A percentile compares a stretch with the other conserved stretches of the same genome.
Evolutionary conservation across 2,113 vertebrate species (phyloP).

Genomic region (Xenotilapia caudafasciata): DNA sequence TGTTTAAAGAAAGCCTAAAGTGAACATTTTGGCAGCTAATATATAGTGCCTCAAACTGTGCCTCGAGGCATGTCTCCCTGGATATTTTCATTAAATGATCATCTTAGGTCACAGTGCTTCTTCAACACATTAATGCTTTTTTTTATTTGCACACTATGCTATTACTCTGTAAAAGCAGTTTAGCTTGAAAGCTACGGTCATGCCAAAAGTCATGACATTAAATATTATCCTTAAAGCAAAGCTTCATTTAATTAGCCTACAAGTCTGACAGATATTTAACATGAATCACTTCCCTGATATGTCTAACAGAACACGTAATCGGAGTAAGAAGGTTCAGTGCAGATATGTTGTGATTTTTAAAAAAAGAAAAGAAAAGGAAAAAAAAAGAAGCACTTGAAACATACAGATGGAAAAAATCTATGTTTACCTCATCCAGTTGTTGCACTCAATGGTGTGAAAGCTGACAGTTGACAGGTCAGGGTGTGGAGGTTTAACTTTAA

Average conservation of each 20-base stretch:
- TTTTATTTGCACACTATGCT: constrained; percentile 15
- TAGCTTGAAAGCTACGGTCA: constrained; percentile 24
- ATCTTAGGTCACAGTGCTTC: not conserved
- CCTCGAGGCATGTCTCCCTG: constrained; percentile 23
- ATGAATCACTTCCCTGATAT: constrained; percentile 44
- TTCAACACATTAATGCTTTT: constrained; percentile 11
- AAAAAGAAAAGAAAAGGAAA: not conserved
- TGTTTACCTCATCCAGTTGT: constrained; percentile 44
- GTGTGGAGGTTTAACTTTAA: constrained; percentile 17
- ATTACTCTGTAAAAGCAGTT: constrained; percentile 1
- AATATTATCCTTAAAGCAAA: constrained; percentile 33
- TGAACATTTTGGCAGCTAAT: constrained; percentile 15
- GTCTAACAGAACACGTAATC: constrained; percentile 29
- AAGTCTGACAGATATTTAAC: constrained; percentile 62
- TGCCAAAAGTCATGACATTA: constrained; percentile 45
- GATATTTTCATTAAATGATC: constrained; percentile 31
- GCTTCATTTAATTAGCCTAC: constrained; percentile 60
- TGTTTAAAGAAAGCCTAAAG: constrained; percentile 21
- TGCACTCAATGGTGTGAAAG: constrained; percentile 30
- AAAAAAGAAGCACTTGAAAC: constrained; percentile 16
- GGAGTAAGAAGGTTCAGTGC: not conserved
- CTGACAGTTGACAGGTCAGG: not conserved
- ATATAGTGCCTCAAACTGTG: constrained; percentile 2
- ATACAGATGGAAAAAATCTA: constrained; percentile 19
- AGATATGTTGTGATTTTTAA: constrained; percentile 37